Conservation (phyloP, 2,797 vertebrate genomes). For the Taeniopygia guttata region DNA sequence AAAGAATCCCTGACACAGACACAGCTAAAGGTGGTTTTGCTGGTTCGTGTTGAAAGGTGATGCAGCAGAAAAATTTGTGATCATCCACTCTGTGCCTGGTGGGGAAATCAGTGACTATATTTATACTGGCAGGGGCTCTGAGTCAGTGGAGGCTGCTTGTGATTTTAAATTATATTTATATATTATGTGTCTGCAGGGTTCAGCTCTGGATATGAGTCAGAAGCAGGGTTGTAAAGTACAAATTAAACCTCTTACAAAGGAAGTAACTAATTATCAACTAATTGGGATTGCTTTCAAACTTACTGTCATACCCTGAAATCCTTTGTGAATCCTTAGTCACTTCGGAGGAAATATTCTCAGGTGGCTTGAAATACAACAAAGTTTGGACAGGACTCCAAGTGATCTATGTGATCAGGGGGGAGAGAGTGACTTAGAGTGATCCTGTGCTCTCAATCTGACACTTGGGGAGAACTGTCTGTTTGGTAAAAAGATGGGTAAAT, state of each 20-base stretch:
- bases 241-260: not conserved
- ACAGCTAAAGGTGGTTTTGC: not conserved
- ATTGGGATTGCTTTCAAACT: slow-evolving; percentile 5
- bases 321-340: not conserved
- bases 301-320: not conserved
- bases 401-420: accelerated
- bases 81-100: not conserved
- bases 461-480: not conserved
- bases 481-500: not conserved
- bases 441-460: not conserved
- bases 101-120: not conserved
- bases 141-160: slow-evolving; percentile 15
- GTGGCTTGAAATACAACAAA: not conserved
- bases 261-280: not conserved
- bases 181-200: slow-evolving; percentile 17
- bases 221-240: not conserved
- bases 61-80: not conserved
- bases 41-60: not conserved
- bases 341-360: not conserved
- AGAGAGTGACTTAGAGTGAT: not conserved
- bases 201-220: slow-evolving; percentile 15
- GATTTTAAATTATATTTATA: slow-evolving; percentile 2
- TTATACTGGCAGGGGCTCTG: not conserved
- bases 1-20: not conserved
- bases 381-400: not conserved